These are phyloP conservation scores for Danaus plexippus DNA, from an alignment of 1,140 invertebrate species.

Conservation along the genomic window DNA sequence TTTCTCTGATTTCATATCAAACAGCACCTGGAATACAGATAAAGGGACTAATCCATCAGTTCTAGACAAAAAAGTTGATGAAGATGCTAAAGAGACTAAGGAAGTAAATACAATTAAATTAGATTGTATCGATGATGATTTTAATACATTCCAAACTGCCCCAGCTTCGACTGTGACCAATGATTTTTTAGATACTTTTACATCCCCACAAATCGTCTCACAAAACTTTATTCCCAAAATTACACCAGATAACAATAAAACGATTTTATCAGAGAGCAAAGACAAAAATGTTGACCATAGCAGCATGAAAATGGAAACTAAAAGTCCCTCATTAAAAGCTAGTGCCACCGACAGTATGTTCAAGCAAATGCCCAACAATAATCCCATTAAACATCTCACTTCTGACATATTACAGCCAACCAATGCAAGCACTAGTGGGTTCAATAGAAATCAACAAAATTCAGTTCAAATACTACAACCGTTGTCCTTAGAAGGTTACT, in stretches of 20 bases:
- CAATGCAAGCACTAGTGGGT: conserved; percentile 14
- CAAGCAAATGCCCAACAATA: conserved; percentile 4
- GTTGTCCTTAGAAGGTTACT: conserved; percentile 64
- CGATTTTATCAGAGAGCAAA: no score
- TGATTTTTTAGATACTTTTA: conserved; percentile 2
- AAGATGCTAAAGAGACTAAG: conserved; percentile 9
- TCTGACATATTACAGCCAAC: conserved; percentile 41
- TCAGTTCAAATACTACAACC: conserved; percentile 67
- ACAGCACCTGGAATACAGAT: conserved; percentile 30
- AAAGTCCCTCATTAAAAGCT: conserved; percentile 1
- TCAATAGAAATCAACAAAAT: conserved; percentile 34
- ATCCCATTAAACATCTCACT: conserved; percentile 5
- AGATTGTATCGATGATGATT: conserved; percentile 53
- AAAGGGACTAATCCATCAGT: conserved; percentile 16
- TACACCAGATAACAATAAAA: no score
- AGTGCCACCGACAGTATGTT: no score
- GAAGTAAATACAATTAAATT: conserved; percentile 3
- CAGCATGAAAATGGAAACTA: conserved; percentile 12
- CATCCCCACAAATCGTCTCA: conserved; percentile 3
- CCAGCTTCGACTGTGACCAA: conserved; percentile 11
- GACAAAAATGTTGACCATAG: no score
- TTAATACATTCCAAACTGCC: conserved; percentile 65
- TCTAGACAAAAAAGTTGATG: conserved; percentile 7
- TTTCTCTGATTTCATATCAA: conserved; percentile 56
- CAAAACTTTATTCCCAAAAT: conserved; percentile 4